Evolutionary conservation across 2,113 vertebrate genomes (phyloP), one percentile per base, ranked within the genome.

Genomic region (Cyprinodon tularosa): DNA sequence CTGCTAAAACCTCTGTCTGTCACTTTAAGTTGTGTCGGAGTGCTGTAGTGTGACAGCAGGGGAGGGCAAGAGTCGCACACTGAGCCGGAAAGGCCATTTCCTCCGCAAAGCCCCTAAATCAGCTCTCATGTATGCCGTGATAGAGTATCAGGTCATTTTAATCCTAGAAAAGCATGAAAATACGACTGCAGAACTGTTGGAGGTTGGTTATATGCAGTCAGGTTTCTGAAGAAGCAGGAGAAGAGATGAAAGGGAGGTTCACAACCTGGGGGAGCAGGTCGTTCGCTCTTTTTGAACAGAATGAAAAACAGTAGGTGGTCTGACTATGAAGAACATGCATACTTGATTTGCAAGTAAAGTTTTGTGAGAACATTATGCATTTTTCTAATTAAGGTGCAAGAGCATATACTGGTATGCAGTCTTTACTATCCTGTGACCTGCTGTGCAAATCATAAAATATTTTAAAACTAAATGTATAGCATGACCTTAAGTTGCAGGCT

Each of bases 331-430:
- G 29, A 29, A 50, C 22, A 59, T 48, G 29, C 59, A 61, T 22
- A 29, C 65, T 38, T 44, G 12, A 13, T 45, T 45, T 66, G 44
- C 5, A 29, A n/a, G n/a, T 11, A n/a, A 45, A 66, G 12, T 4
- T n/a, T 12, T 38, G 0, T 12, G 39, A n/a, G 63, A 65, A 63
- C 40, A 22, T 66, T 42, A 73, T 76, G 64, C 36, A 13, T 42
- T 44, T 76, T 57, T 68, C 50, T 74, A 82, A 60, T 72, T 15
- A 68, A 77, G 74, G 62, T 66, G 69, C 69, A 38, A 69, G 57
- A 65, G 66, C 57, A 68, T 6, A 36, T 15, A 48, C 12, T 42
- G 64, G 44, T 42, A 22, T 22, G n/a, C 12, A 9, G 14, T 22
- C 14, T 8, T 15, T 15, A 0, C 1, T 53, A 13, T 67, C 53